Base-by-base conservation (phyloP, 1,140 invertebrate genomes). In the Conopomorpha cramerella region DNA sequence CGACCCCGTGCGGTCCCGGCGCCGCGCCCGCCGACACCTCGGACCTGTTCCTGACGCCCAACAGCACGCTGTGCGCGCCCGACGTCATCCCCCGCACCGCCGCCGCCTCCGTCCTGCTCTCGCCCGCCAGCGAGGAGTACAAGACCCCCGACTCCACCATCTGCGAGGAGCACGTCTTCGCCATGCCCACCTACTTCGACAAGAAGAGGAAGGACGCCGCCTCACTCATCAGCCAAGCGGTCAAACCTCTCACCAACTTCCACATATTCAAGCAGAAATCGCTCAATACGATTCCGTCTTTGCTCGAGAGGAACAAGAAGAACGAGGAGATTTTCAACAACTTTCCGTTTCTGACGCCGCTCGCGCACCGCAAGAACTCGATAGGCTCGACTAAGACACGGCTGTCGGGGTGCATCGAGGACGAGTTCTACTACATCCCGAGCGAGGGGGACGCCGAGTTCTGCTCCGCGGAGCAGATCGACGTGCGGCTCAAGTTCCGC, bases 191-290 rank as follows among this genome's bases (percentile, higher is more conserved):
- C 0, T 78, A 78, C 46, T 78, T 78, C 54, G 76, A 77, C 41
- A 60, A 51, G 40, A 77, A 74, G 46, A 55, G 46, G 30, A 56
- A 57, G 11, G 67, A 61, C 10, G 63, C 61, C 26, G 46, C 52
- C 13, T 51, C 59, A 3, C 41, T 66, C 8, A 54, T 66, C 18
- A n/a, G n/a, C n/a, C 49, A 50, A n/a, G 54, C 61, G 18, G 68
- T 70, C 4, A 45, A 65, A 34, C 76, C 76, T 34, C 55, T 77
- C 16, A 49, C 67, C 16, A 73, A 77, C 45, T 78, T 78, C 48
- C 76, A 74, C 14, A 57, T 77, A 15, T 71, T 76, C 45, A 78
- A 78, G 40, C 76, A 78, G 62, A 77, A 77, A 45, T 77, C 73
- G 8, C 53, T 77, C 1, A 77, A 68, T 46, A 77, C 73, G 2